A percentile compares a stretch with the other conserved stretches of the same genome.
Evolutionary conservation across 2,888 invertebrate species (phyloP).

Genomic region (Rhagonycha fulva): DNA sequence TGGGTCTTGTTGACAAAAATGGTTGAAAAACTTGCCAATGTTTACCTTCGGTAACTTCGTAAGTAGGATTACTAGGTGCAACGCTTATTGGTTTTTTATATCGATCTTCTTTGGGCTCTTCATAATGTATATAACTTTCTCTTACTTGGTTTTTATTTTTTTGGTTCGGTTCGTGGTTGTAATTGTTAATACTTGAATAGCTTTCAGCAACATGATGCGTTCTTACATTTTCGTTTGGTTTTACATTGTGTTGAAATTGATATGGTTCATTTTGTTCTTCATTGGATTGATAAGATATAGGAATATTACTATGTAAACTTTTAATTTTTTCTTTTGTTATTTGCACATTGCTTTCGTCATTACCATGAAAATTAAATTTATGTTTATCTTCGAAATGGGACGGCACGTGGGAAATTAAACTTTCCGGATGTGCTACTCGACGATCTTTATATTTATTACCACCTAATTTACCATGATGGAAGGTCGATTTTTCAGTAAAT

Average conservation of each 20-base stretch:
- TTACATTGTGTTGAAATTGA: constrained; percentile 9
- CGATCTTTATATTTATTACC: constrained; percentile 18
- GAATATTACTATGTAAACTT: constrained; percentile 47
- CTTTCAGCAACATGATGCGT: constrained; percentile 8
- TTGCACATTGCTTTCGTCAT: constrained; percentile 46
- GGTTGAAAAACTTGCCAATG: constrained; percentile 35
- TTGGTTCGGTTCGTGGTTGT: constrained; percentile 19
- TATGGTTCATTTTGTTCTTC: constrained; percentile 1
- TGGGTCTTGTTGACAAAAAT: constrained; percentile 26
- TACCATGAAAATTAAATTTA: constrained; percentile 35
- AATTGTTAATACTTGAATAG: constrained; percentile 32
- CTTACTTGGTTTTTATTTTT: constrained; percentile 10
- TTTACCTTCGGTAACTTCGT: constrained; percentile 55
- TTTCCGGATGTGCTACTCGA: constrained; percentile 39
- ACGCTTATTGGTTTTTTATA: constrained; percentile 33
- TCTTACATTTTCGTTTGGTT: constrained; percentile 19
- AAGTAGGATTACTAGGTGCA: constrained; percentile 43
- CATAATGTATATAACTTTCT: constrained; percentile 8
- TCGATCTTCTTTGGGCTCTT: constrained; percentile 11
- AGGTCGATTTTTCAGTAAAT: constrained; percentile 29
- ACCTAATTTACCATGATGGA: constrained; percentile 25
- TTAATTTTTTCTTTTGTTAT: constrained; percentile 54
- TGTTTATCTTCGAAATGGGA: constrained; percentile 46
- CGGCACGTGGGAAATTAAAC: constrained; percentile 44
- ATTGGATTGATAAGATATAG: constrained; percentile 38